Evolutionary conservation across 2,113 vertebrate species (phyloP).

Genomic region (Brachyhypopomus occidentalis): DNA sequence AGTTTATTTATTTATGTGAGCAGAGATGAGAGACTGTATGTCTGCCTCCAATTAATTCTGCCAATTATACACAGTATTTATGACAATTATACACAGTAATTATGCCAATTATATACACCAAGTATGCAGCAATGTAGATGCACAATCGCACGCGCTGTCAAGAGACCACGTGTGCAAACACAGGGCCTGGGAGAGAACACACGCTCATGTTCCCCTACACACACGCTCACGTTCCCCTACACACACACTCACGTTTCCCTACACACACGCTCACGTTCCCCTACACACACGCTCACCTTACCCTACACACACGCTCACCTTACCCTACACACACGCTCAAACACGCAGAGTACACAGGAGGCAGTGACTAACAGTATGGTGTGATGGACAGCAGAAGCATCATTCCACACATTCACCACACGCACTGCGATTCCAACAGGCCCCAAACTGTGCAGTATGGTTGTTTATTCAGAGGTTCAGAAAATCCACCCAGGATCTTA

Average conservation of each 20-base stretch:
- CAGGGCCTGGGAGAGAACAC: slow-evolving; percentile 3
- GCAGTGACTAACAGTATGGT: slow-evolving; percentile 18
- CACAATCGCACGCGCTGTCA: not conserved
- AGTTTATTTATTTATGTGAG: slow-evolving; percentile 53
- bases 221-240: not conserved
- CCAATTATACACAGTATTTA: slow-evolving; percentile 43
- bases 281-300: too few relatives aligned
- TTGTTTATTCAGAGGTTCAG: not conserved
- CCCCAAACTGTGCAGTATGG: not conserved
- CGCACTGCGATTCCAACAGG: slow-evolving; percentile 10
- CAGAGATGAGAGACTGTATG: slow-evolving; percentile 23
- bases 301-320: not conserved
- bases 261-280: too few relatives aligned
- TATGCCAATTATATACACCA: slow-evolving; percentile 38
- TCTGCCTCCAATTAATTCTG: slow-evolving; percentile 45
- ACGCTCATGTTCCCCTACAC: too few relatives aligned
- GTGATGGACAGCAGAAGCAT: not conserved
- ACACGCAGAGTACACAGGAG: not conserved
- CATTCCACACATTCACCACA: slow-evolving; percentile 10
- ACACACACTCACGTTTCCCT: slow-evolving; percentile 9
- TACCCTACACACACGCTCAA: slow-evolving; percentile 12
- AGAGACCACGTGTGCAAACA: not conserved
- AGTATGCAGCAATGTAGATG: slow-evolving; percentile 27
- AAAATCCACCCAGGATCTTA: not conserved
- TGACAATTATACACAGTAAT: slow-evolving; percentile 44